Evolutionary conservation across 2,888 invertebrate genomes (phyloP), one percentile per base, ranked within the genome.

Genomic region (Lithophane socia): DNA sequence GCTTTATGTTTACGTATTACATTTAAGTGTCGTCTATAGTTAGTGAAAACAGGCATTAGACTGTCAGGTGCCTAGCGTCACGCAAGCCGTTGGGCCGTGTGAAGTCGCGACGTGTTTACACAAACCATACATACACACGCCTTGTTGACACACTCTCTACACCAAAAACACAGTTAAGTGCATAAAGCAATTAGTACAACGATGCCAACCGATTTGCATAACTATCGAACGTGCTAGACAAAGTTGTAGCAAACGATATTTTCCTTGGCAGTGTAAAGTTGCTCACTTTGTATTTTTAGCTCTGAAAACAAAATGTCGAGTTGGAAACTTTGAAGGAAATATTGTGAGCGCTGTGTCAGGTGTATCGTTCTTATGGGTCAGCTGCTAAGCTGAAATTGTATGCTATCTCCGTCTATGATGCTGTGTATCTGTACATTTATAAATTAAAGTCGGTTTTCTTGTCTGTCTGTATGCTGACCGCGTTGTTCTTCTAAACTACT

Each of bases 241-340:
- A 79, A 75, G 54, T 81, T 81, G 18, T 18, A 42, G 47, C 42
- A 3, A 42, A 44, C 60, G 42, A 67, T 81, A 79, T 81, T 67
- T 75, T 75, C 9, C 29, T 75, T 24, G 65, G 42, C 29, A 49
- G 47, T 44, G 60, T 42, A 44, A 79, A 66, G 52, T 66, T 73
- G 21, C 37, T 42, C 12, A 52, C 37, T 54, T 42, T 65, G 61
- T 77, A 44, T 52, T 52, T 80, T 73, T 37, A 29, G 37, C 9
- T 49, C 29, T 16, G 18, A 67, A 61, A 69, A 68, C 61, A 58
- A 79, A 72, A 44, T 52, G 21, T n/a, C 3, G n/a, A 65, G 16
- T 65, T 65, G 21, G 42, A 54, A 60, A 80, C 80, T 80, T 60
- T 54, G n/a, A 47, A 60, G 47, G n/a, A 81, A 74, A 75, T 65